Conservation (phyloP, 2,888 invertebrate species). For the Epistrophe grossulariae region DNA sequence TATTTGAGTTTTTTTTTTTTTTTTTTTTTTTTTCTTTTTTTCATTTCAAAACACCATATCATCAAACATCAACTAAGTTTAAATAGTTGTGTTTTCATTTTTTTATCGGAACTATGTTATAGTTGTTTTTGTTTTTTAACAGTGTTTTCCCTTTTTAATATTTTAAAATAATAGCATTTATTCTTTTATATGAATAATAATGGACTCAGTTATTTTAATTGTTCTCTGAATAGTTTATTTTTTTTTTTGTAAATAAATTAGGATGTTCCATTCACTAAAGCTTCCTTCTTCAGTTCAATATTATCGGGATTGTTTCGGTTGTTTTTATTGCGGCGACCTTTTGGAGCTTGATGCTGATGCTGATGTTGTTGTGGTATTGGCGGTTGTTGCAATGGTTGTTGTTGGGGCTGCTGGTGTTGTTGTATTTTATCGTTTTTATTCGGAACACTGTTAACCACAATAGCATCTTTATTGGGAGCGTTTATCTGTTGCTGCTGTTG, state of each 20-base stretch:
- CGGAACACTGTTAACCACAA: slow-evolving; percentile 77
- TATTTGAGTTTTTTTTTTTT: slow-evolving; percentile 33
- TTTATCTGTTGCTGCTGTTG: slow-evolving; percentile 76
- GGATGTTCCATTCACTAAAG: slow-evolving; percentile 83
- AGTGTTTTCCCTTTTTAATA: slow-evolving; percentile 53
- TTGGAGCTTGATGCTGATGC: slow-evolving; percentile 79
- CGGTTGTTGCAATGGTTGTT: slow-evolving; percentile 72
- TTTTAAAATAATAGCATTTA: slow-evolving; percentile 70
- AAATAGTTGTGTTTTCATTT: slow-evolving; percentile 48
- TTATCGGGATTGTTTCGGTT: slow-evolving; percentile 81
- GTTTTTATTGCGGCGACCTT: slow-evolving; percentile 81
- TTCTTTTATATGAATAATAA: slow-evolving; percentile 69
- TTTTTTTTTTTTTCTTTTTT: slow-evolving; percentile 16
- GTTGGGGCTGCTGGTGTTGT: slow-evolving; percentile 76
- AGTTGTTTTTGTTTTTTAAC: slow-evolving; percentile 42
- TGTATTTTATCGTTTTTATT: slow-evolving; percentile 77
- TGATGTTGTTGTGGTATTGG: slow-evolving; percentile 75
- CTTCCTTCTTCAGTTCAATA: slow-evolving; percentile 82
- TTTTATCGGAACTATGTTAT: slow-evolving; percentile 52
- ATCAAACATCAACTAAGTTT: slow-evolving; percentile 58
- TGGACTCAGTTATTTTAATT: slow-evolving; percentile 74
- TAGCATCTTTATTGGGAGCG: slow-evolving; percentile 79
- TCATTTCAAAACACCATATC: slow-evolving; percentile 47
- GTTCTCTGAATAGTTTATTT: slow-evolving; percentile 76
- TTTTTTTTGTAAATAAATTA: slow-evolving; percentile 78